Conservation (phyloP, 2,888 invertebrate species). For the Pristionchus fissidentatus region DNA sequence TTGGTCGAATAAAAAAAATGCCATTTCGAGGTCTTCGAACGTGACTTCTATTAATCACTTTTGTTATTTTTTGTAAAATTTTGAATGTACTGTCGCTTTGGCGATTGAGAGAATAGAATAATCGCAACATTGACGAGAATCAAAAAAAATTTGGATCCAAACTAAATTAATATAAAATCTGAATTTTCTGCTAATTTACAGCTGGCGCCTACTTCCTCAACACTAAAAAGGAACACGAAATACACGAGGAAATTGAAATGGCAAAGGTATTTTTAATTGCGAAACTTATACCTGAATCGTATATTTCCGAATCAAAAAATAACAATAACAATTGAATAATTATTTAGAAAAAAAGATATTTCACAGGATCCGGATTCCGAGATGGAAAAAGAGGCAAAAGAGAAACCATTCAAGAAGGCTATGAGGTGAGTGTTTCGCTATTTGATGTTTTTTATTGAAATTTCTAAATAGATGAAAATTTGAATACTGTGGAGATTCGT, state of each 20-base stretch:
- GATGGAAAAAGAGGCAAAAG: slow-evolving; percentile 50
- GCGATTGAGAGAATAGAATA: too few relatives aligned
- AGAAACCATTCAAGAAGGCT: slow-evolving; percentile 48
- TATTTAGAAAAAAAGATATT: too few relatives aligned
- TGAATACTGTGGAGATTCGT: neutral
- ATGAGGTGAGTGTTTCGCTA: slow-evolving; percentile 23
- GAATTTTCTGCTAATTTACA: slow-evolving; percentile 6
- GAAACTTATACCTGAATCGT: neutral
- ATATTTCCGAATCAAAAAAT: neutral
- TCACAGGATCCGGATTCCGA: slow-evolving; percentile 21
- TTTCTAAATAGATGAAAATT: neutral
- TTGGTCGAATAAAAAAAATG: too few relatives aligned
- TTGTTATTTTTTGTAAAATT: too few relatives aligned
- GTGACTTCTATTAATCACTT: too few relatives aligned
- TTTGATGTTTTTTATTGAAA: neutral
- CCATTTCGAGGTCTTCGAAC: too few relatives aligned
- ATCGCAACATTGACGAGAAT: too few relatives aligned
- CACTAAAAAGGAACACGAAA: slow-evolving; percentile 12
- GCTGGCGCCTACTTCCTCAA: slow-evolving; percentile 44
- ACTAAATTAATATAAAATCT: too few relatives aligned
- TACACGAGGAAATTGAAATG: slow-evolving; percentile 45
- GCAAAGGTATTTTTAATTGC: slow-evolving; percentile 4
- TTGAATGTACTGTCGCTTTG: neutral
- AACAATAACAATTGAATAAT: neutral
- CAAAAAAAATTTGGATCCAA: too few relatives aligned